Base-by-base conservation (phyloP, 1,140 invertebrate species). In the Heliconius himera region DNA sequence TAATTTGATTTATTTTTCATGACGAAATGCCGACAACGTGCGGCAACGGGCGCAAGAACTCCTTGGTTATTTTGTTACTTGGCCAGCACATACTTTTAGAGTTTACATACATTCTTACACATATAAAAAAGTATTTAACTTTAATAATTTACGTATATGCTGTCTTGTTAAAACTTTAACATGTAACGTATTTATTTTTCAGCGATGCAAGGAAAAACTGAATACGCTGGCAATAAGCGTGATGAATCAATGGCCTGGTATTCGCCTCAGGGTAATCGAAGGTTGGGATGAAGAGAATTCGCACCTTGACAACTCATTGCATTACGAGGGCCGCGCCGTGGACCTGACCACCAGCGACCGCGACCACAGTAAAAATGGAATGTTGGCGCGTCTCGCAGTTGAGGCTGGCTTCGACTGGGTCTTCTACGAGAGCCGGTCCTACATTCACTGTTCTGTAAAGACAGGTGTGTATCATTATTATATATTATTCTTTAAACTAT, bases 381-480 rank as follows among this genome's bases (percentile, higher is more conserved):
- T 99, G 98, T 95, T 99, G 81, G 99, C 99, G 1, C 95, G 99
- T 54, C 96, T 99, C n/a, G 99, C 99, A 0, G 98, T 99, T 33
- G 98, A 99, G 93, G 98, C 99, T 16, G 99, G 99, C 84, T 99
- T 99, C 96, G 98, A 99, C 95, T 99, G 98, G 99, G 99, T 99
- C 29, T 99, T 98, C 94, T 99, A 99, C 92, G 98, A 99, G 93
- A 98, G 97, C 88, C 96, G 98, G 80, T 97, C 97, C 20, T 98
- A 99, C 90, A 99, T 99, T 88, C 99, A 99, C 94, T 99, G 98
- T 94, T 99, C 98, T 46, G 98, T 99, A 73, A 99, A 99, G 95
- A 99, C 98, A 96, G 99, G 99, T 99, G 96, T 96, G 95, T 95
- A 71, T 22, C 60, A 66, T n/a, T n/a, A n/a, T n/a, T n/a, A n/a